Percentiles rank a stretch among this genome's conserved stretches.
These are phyloP conservation scores for Neosilurus hyrtlii DNA, from an alignment of 2,797 vertebrate species.

Conservation along the genomic window DNA sequence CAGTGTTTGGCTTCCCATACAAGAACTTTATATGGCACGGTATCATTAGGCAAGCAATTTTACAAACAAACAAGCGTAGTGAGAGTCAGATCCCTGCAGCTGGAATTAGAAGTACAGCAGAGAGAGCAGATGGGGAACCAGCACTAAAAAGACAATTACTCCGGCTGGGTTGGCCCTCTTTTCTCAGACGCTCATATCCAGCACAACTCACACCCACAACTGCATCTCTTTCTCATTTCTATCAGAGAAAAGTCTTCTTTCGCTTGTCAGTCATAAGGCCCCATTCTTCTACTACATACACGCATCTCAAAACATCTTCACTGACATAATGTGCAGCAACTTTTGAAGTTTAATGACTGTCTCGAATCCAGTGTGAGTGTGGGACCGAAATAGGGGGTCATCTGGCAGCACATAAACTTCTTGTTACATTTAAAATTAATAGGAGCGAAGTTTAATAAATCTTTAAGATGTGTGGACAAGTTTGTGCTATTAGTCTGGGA, in stretches of 20 bases:
- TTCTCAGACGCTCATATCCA: neutral
- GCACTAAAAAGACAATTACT: slow-evolving; percentile 29
- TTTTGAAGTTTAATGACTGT: slow-evolving; percentile 9
- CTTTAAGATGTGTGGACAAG: slow-evolving; percentile 1
- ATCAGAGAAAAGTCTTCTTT: neutral
- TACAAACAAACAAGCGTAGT: slow-evolving; percentile 13
- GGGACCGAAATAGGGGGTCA: neutral
- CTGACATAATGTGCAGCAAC: slow-evolving; percentile 6
- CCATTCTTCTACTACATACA: neutral
- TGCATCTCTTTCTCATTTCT: neutral
- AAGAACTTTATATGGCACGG: neutral
- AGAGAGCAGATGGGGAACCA: slow-evolving; percentile 37
- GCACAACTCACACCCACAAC: neutral
- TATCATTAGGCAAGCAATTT: slow-evolving; percentile 13
- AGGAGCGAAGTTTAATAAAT: neutral
- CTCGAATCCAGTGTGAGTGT: too few species aligned
- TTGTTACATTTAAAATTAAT: neutral
- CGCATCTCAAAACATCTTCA: slow-evolving; percentile 24
- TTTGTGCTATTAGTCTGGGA: neutral
- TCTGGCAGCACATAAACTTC: neutral
- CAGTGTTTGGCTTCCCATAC: neutral
- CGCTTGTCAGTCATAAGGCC: neutral
- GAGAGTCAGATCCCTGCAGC: slow-evolving; percentile 13
- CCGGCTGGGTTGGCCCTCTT: slow-evolving; percentile 23
- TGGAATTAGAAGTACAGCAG: slow-evolving; percentile 13